Evolutionary conservation across 2,113 vertebrate species (phyloP).

Genomic region (Polyodon spathula): DNA sequence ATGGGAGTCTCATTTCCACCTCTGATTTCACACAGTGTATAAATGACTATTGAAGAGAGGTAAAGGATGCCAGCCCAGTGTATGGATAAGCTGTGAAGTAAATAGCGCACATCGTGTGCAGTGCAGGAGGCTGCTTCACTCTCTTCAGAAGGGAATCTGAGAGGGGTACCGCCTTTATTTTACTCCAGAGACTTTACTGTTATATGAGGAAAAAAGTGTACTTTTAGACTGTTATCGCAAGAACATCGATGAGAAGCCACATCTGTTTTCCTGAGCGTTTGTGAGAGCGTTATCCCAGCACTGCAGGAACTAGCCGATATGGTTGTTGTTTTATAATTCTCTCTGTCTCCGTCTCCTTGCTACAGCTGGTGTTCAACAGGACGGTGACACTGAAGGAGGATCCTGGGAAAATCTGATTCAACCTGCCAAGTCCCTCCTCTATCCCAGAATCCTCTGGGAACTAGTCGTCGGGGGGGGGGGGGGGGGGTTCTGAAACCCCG

Average conservation of each 20-base stretch:
- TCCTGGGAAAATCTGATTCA: constrained; percentile 75
- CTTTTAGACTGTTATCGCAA: too few relatives aligned
- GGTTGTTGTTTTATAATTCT: not conserved
- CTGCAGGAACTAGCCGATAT: not conserved
- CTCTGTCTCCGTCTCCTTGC: not conserved
- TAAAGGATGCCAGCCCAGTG: too few relatives aligned
- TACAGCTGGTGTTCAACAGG: constrained; percentile 85
- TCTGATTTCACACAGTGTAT: not conserved
- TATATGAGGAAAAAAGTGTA: too few relatives aligned
- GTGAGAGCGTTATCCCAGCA: too few relatives aligned
- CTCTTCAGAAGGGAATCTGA: too few relatives aligned
- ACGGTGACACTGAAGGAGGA: constrained; percentile 93
- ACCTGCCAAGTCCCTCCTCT: not conserved
- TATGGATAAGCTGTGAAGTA: not conserved
- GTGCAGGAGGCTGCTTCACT: not conserved
- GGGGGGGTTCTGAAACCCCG: too few relatives aligned
- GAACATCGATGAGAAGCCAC: too few relatives aligned
- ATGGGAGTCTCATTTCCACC: not conserved
- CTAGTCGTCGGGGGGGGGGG: too few relatives aligned
- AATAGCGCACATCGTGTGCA: not conserved
- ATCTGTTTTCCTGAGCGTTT: too few relatives aligned
- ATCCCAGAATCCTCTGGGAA: constrained; percentile 27
- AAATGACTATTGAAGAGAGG: too few relatives aligned
- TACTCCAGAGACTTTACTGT: too few relatives aligned
- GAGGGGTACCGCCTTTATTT: too few relatives aligned